Conservation (phyloP, 2,113 vertebrate species). For the Pithys albifrons region DNA sequence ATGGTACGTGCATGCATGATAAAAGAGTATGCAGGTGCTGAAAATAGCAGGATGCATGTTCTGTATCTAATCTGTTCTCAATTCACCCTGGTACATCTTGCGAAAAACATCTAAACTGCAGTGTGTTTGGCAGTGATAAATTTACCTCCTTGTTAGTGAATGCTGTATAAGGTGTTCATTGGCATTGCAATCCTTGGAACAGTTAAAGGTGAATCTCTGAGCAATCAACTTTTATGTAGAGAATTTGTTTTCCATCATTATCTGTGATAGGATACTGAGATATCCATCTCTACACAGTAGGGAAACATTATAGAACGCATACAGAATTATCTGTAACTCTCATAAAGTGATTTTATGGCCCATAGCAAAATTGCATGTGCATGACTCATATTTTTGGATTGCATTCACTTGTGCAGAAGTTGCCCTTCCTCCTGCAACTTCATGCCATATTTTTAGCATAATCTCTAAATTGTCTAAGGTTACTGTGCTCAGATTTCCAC, state of each 20-base stretch:
- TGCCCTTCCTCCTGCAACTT: constrained; percentile 63
- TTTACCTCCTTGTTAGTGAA: constrained; percentile 45
- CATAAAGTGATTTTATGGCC: constrained; percentile 73
- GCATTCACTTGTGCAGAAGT: constrained; percentile 60
- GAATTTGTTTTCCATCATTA: constrained; percentile 73
- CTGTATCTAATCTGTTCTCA: constrained; percentile 22
- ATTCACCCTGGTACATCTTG: neutral
- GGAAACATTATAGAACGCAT: constrained; percentile 70
- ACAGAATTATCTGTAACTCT: constrained; percentile 71
- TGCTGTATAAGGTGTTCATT: neutral
- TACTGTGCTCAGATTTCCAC: constrained; percentile 59
- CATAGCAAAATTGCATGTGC: constrained; percentile 69
- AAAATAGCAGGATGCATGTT: constrained; percentile 6
- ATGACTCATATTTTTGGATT: constrained; percentile 70
- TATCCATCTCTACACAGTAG: constrained; percentile 69
- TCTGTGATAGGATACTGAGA: constrained; percentile 67
- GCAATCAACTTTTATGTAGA: constrained; percentile 69
- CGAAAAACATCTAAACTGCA: neutral
- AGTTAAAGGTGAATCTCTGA: constrained; percentile 55
- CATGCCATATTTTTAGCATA: constrained; percentile 56
- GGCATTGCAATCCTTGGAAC: constrained; percentile 46
- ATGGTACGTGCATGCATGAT: neutral
- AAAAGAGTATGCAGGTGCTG: neutral
- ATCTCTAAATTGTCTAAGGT: constrained; percentile 68
- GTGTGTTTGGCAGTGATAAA: constrained; percentile 43